Evolutionary conservation across 2,888 invertebrate species (phyloP).

Genomic region (Andrena dorsata): DNA sequence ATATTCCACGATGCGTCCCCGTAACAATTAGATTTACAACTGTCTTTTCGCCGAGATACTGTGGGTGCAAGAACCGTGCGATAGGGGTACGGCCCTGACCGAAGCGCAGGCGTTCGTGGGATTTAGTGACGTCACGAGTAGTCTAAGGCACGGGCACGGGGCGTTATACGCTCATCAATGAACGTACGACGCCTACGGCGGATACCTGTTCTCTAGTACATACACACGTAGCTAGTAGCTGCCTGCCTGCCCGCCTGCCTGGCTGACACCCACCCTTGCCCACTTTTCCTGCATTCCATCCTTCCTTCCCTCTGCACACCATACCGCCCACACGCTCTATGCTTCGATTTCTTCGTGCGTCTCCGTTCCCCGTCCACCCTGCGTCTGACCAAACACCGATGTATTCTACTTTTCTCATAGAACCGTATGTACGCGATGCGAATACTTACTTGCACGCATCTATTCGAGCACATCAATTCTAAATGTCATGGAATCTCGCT

Average conservation of each 20-base stretch:
- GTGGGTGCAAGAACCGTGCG: slow-evolving; percentile 10
- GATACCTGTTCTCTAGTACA: slow-evolving; percentile 72
- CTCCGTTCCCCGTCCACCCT: slow-evolving; percentile 21
- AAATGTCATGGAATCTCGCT: not conserved
- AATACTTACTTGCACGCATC: too few species aligned
- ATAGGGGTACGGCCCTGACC: slow-evolving; percentile 50
- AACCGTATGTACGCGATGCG: not conserved
- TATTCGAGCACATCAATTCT: not conserved
- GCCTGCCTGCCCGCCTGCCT: slow-evolving; percentile 3
- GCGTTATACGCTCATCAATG: slow-evolving; percentile 81
- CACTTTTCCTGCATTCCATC: slow-evolving; percentile 45
- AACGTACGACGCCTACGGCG: slow-evolving; percentile 81
- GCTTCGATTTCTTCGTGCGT: slow-evolving; percentile 30
- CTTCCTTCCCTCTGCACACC: not conserved
- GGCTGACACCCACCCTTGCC: slow-evolving; percentile 65
- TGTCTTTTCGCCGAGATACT: not conserved
- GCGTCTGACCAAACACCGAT: not conserved
- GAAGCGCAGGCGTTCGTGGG: slow-evolving; percentile 72
- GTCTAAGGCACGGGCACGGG: slow-evolving; percentile 72
- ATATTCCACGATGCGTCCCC: too few species aligned
- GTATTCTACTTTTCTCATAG: not conserved
- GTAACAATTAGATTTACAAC: too few species aligned
- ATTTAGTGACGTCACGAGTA: slow-evolving; percentile 73
- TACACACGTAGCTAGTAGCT: slow-evolving; percentile 25
- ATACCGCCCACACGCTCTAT: slow-evolving; percentile 50